These are phyloP conservation scores for Muntiacus reevesi DNA, from an alignment of 2,113 vertebrate species.

Conservation along the genomic window DNA sequence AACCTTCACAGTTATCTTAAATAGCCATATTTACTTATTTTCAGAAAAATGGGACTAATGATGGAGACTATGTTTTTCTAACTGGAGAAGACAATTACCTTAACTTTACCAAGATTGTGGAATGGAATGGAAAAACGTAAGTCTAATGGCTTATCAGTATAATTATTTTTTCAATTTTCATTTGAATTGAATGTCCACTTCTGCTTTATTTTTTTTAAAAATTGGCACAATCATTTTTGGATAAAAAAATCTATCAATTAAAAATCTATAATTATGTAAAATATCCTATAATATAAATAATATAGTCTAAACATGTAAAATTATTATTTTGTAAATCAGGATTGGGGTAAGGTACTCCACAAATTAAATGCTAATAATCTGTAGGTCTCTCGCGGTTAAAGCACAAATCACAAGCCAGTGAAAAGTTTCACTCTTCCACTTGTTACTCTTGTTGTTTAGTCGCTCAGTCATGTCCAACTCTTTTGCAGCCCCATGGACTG, in stretches of 20 bases:
- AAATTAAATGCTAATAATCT: neutral
- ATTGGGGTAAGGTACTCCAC: neutral
- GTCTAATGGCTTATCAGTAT: neutral
- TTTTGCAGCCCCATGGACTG: neutral
- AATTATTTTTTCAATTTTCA: neutral
- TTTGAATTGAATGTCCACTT: neutral
- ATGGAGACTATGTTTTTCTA: constrained; percentile 92
- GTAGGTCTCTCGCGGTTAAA: neutral
- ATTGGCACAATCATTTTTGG: neutral
- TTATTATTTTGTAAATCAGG: neutral
- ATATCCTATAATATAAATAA: neutral
- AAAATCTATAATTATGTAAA: neutral
- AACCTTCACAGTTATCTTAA: neutral
- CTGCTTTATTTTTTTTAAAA: neutral
- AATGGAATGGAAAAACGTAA: constrained; percentile 92
- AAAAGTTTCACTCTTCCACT: neutral
- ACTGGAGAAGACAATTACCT: constrained; percentile 88
- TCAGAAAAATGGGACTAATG: constrained; percentile 91
- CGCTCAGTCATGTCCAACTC: rapidly evolving
- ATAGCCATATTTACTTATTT: constrained; percentile 40
- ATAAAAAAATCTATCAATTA: neutral
- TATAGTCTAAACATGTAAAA: neutral
- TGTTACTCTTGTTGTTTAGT: neutral
- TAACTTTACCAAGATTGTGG: constrained; percentile 91
- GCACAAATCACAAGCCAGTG: neutral